Evolutionary conservation across 35 echinoderm and acorn worm species (phyloP).

Genomic region (Strongylocentrotus purpuratus): DNA sequence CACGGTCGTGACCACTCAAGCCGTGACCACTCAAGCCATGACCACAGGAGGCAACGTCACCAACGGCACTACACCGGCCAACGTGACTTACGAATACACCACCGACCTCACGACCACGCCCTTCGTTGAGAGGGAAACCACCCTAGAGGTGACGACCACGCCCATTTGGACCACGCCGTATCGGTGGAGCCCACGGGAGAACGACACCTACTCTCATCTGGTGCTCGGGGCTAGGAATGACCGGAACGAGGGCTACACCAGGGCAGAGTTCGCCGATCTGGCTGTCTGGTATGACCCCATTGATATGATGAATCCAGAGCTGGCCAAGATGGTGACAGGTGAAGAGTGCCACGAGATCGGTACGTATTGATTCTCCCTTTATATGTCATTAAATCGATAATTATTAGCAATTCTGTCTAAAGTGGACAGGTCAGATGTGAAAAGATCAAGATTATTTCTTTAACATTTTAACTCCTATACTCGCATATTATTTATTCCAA

Average conservation of each 20-base stretch:
- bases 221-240: constrained; percentile 79
- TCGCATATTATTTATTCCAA: background rate
- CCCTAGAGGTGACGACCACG: background rate
- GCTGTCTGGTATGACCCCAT: constrained; percentile 81
- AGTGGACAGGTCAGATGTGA: too few species aligned
- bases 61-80: background rate
- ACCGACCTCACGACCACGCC: constrained; percentile 5
- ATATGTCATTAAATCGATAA: too few species aligned
- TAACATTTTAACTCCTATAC: too few species aligned
- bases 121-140: background rate
- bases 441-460: too few species aligned
- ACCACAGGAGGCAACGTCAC: background rate
- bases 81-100: background rate
- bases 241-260: constrained; percentile 58
- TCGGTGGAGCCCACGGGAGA: background rate
- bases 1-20: background rate
- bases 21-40: background rate
- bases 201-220: constrained; percentile 58
- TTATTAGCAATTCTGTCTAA: too few species aligned
- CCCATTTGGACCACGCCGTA: background rate
- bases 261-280: constrained; percentile 76
- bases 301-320: constrained; percentile 60
- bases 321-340: constrained; percentile 57
- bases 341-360: constrained; percentile 72
- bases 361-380: constrained; percentile 33